phyloP scores from a whole-genome alignment of 1,140 invertebrate species.

The Tetragnatha versicolor region DNA sequence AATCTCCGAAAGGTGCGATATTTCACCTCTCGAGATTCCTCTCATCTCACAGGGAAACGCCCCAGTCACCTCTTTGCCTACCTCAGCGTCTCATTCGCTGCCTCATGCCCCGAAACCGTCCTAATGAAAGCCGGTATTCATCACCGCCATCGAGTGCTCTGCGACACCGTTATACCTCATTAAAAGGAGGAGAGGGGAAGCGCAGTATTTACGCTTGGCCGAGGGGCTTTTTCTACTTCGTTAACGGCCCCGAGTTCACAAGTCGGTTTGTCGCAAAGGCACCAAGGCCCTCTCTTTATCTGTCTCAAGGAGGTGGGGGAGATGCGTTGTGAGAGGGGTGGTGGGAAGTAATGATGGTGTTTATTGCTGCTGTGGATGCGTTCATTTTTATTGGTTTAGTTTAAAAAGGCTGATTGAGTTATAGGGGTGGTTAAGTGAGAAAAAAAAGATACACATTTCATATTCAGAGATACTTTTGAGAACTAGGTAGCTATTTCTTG shows the following conservation, averaged over 20 bases:
- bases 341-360: not conserved
- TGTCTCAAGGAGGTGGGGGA: not conserved
- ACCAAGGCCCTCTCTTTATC: not conserved
- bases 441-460: too few species aligned
- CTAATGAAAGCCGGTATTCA: constrained; percentile 44
- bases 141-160: too few species aligned
- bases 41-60: not conserved
- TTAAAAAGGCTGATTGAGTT: too few species aligned
- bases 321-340: not conserved
- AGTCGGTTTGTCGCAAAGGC: constrained; percentile 3
- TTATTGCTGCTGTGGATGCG: not conserved
- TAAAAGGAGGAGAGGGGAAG: not conserved
- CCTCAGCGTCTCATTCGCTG: not conserved
- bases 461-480: too few species aligned
- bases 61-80: not conserved
- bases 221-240: constrained; percentile 47
- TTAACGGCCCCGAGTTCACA: not conserved
- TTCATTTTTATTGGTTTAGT: not conserved
- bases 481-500: too few species aligned
- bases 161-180: constrained; percentile 36
- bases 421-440: too few species aligned
- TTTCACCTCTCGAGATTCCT: too few species aligned
- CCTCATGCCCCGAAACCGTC: constrained; percentile 30
- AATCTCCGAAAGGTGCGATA: too few species aligned
- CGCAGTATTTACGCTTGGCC: constrained; percentile 50